These are phyloP conservation scores for Eufriesea mexicana DNA, from an alignment of 1,140 invertebrate species.

Conservation along the genomic window DNA sequence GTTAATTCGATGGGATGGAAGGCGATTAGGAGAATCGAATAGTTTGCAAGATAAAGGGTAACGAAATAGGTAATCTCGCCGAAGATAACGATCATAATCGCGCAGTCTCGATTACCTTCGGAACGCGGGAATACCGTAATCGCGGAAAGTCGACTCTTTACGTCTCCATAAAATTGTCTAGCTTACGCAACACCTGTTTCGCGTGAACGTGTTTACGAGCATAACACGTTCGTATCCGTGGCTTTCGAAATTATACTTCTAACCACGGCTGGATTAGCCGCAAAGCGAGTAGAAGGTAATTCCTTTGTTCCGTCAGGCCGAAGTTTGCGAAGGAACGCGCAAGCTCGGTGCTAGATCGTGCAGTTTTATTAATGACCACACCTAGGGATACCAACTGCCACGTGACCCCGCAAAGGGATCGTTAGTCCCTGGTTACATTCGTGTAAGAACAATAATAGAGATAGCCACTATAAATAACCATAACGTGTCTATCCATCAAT, in stretches of 20 bases:
- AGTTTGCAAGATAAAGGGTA: not conserved
- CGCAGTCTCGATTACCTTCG: not conserved
- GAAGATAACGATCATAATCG: slow-evolving; percentile 14
- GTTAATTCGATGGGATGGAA: not conserved
- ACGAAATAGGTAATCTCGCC: not conserved
- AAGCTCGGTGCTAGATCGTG: slow-evolving; percentile 44
- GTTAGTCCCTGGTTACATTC: slow-evolving; percentile 52
- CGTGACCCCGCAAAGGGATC: slow-evolving; percentile 54
- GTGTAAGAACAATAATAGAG: slow-evolving; percentile 73
- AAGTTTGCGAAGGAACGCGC: slow-evolving; percentile 16
- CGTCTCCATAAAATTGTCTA: slow-evolving; percentile 3
- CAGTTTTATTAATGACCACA: slow-evolving; percentile 69
- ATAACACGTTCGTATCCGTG: not conserved
- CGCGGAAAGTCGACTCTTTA: not conserved
- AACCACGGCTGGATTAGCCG: not conserved
- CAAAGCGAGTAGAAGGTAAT: slow-evolving; percentile 20
- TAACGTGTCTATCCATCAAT: slow-evolving; percentile 71
- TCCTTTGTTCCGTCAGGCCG: slow-evolving; percentile 52
- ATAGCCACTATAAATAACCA: slow-evolving; percentile 71
- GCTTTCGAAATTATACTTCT: slow-evolving; percentile 1
- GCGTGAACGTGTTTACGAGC: not conserved
- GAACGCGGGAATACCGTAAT: not conserved
- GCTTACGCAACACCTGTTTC: slow-evolving; percentile 3
- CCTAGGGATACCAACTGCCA: slow-evolving; percentile 63
- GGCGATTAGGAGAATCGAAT: not conserved